Evolutionary conservation across 2,797 vertebrate genomes (phyloP).

Genomic region (Distichodus sexfasciatus): DNA sequence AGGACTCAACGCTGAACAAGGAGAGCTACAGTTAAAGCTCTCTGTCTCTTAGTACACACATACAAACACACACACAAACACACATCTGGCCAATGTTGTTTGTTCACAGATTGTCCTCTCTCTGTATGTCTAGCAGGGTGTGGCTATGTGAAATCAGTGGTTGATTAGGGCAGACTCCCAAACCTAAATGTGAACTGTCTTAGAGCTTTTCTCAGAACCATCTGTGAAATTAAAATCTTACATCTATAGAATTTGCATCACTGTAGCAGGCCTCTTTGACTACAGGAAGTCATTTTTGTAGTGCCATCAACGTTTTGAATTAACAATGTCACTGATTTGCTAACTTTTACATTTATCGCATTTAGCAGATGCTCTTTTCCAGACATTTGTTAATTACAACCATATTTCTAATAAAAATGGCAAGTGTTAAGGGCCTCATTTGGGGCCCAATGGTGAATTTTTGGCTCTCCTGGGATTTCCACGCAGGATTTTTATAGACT

Average conservation of each 20-base stretch:
- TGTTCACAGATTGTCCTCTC: conserved; percentile 24
- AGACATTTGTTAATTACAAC: too few species aligned
- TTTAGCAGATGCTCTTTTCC: too few species aligned
- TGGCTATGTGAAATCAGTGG: conserved; percentile 28
- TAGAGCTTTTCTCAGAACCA: neutral
- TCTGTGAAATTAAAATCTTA: neutral
- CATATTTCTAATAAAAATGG: too few species aligned
- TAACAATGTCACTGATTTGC: neutral
- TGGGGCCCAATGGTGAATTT: too few species aligned
- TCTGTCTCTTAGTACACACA: conserved; percentile 30
- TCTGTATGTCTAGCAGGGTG: conserved; percentile 33
- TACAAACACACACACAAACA: conserved; percentile 9
- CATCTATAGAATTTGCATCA: conserved; percentile 7
- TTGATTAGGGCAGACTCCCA: too few species aligned
- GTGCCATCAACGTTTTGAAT: neutral
- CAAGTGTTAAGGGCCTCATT: too few species aligned
- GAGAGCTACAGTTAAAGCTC: conserved; percentile 49
- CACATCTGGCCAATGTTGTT: conserved; percentile 37
- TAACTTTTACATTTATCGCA: neutral
- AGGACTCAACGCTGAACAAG: conserved; percentile 58
- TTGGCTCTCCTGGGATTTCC: too few species aligned
- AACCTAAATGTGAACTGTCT: neutral
- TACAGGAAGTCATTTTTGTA: neutral
- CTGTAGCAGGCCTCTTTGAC: neutral
- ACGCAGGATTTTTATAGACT: too few species aligned